phyloP scores from a whole-genome alignment of 2,797 vertebrate genomes.

The Scleropages formosus region DNA sequence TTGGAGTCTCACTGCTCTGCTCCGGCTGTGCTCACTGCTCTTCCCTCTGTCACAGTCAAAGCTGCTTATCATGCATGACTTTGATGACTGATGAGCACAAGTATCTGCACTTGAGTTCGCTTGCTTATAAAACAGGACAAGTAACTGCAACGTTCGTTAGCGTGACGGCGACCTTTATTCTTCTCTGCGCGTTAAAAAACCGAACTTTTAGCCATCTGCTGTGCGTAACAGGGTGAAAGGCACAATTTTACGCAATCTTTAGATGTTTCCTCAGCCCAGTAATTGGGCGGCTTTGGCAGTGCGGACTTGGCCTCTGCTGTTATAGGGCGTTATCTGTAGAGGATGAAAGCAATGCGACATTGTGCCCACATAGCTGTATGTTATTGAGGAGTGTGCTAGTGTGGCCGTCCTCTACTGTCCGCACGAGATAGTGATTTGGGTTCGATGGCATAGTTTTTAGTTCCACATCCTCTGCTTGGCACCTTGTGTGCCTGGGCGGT shows the following conservation, averaged over 20 bases:
- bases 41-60: background rate
- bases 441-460: too few species aligned
- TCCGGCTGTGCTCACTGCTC: too few species aligned
- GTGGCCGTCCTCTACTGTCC: too few species aligned
- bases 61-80: background rate
- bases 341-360: too few species aligned
- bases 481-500: too few species aligned
- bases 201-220: background rate
- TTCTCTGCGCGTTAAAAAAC: background rate
- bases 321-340: too few species aligned
- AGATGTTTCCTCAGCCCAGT: constrained; percentile 1
- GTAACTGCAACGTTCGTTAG: constrained; percentile 9
- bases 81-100: background rate
- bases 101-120: background rate
- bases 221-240: background rate
- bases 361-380: too few species aligned
- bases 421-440: too few species aligned
- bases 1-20: too few species aligned
- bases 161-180: constrained; percentile 10
- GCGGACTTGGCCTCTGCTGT: background rate
- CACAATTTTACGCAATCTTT: background rate
- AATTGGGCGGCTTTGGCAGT: constrained; percentile 10
- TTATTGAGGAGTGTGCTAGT: too few species aligned
- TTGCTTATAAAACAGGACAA: constrained; percentile 10
- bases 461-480: too few species aligned